These are phyloP conservation scores for Cephus runcator DNA, from an alignment of 2,888 invertebrate species.

Conservation along the genomic window DNA sequence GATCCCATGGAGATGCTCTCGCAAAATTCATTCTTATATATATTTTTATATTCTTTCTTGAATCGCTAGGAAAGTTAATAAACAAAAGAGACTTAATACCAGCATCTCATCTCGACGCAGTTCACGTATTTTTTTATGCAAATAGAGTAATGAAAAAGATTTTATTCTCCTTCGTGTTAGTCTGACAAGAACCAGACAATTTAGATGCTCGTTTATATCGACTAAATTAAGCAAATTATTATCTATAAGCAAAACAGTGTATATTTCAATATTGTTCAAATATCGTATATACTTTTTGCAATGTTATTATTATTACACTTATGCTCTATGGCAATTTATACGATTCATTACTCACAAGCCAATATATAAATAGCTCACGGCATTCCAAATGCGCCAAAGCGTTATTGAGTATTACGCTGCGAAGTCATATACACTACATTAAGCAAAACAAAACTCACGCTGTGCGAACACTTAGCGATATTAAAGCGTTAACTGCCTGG, in stretches of 20 bases:
- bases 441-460: constrained; percentile 18
- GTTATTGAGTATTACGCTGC: neutral
- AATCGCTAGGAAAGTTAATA: neutral
- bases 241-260: no score
- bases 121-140: neutral
- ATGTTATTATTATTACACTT: neutral
- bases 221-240: neutral
- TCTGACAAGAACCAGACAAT: neutral
- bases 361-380: neutral
- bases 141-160: neutral
- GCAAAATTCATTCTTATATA: constrained; percentile 11
- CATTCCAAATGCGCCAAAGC: neutral
- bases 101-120: neutral
- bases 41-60: neutral
- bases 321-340: neutral
- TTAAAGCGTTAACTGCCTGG: constrained; percentile 30
- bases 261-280: neutral
- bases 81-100: neutral
- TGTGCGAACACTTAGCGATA: constrained; percentile 26
- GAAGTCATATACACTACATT: constrained; percentile 5
- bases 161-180: neutral
- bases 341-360: neutral
- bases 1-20: constrained; percentile 36
- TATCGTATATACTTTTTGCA: neutral
- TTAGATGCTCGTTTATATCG: no score